Conservation (phyloP, 2,113 vertebrate species). For the Ceyx melanurus region DNA sequence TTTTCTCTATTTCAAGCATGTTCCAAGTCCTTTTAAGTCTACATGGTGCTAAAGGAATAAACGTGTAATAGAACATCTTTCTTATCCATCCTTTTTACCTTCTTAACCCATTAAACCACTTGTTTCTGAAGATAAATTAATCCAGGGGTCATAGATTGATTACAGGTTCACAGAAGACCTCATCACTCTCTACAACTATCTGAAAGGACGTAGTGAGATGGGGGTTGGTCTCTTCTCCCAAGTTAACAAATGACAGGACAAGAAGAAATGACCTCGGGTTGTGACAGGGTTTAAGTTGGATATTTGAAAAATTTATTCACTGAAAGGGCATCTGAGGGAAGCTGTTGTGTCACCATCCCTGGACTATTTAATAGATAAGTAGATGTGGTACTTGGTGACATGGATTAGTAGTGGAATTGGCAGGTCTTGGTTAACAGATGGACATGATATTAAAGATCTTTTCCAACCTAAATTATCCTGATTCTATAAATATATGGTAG, state of each 20-base stretch:
- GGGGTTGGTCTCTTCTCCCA: not conserved
- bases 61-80: not conserved
- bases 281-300: not conserved
- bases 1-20: not conserved
- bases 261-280: not conserved
- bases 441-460: not conserved
- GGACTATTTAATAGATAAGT: not conserved
- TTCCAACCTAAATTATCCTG: not conserved
- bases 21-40: not conserved
- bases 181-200: not conserved
- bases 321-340: not conserved
- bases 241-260: not conserved
- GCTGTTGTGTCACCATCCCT: not conserved
- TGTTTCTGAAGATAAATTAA: not conserved
- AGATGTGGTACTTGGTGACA: not conserved
- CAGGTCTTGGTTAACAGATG: not conserved
- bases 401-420: not conserved
- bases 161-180: not conserved
- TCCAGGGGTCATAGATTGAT: rapidly evolving
- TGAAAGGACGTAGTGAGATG: not conserved
- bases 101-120: not conserved
- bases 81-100: not conserved
- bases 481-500: not conserved
- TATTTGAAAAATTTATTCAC: not conserved
- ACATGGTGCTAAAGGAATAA: not conserved